These are phyloP conservation scores for Lineus longissimus DNA, from an alignment of 1,140 invertebrate genomes.

Conservation along the genomic window DNA sequence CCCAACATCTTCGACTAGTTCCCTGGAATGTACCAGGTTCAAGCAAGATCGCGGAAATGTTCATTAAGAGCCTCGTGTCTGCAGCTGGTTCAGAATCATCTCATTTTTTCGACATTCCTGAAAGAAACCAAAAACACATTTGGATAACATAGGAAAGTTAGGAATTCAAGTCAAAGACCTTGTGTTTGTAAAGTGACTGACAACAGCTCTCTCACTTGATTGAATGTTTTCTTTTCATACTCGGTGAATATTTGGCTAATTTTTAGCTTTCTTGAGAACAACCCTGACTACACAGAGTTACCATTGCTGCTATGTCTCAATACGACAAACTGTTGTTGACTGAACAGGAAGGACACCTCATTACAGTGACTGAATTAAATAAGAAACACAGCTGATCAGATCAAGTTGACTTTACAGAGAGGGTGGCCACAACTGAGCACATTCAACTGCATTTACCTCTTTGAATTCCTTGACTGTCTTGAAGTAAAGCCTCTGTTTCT, in stretches of 20 bases:
- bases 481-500: constrained; percentile 79
- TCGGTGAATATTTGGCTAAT: too few species aligned
- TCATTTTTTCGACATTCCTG: constrained; percentile 50
- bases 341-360: not conserved
- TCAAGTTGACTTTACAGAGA: not conserved
- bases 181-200: not conserved
- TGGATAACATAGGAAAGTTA: constrained; percentile 5
- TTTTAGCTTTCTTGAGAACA: too few species aligned
- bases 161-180: not conserved
- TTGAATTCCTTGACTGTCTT: constrained; percentile 75
- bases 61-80: too few species aligned
- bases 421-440: not conserved
- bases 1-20: too few species aligned
- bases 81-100: constrained; percentile 17
- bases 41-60: too few species aligned
- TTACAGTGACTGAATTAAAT: not conserved
- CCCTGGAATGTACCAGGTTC: too few species aligned
- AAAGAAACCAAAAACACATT: too few species aligned
- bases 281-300: too few species aligned
- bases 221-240: too few species aligned
- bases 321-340: too few species aligned
- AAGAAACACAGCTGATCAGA: not conserved
- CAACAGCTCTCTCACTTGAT: not conserved
- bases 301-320: too few species aligned
- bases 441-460: constrained; percentile 30